phyloP scores from a whole-genome alignment of 2,797 vertebrate genomes.

The Tokudaia tokunoshimensis region DNA sequence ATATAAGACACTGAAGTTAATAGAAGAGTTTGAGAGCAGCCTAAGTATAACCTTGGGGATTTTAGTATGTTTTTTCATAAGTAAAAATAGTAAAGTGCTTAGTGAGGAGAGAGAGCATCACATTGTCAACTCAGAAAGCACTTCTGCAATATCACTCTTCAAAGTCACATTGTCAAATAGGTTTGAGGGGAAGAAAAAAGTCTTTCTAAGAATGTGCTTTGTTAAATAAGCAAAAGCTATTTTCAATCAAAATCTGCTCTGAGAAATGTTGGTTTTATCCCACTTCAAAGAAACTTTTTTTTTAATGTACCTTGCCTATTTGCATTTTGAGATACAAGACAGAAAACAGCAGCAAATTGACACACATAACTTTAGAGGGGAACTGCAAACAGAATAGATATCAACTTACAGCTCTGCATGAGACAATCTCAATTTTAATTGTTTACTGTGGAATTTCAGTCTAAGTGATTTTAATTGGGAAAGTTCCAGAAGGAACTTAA shows the following conservation, averaged over 20 bases:
- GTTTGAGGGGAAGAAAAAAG: not conserved
- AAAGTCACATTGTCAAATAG: slow-evolving; percentile 54
- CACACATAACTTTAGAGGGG: slow-evolving; percentile 39
- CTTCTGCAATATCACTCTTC: slow-evolving; percentile 47
- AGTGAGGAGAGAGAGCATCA: not conserved
- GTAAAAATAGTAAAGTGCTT: slow-evolving; percentile 65
- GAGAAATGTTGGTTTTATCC: slow-evolving; percentile 13
- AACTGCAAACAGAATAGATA: slow-evolving; percentile 64
- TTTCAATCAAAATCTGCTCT: slow-evolving; percentile 60
- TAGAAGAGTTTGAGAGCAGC: slow-evolving; percentile 44
- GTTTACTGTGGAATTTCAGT: slow-evolving; percentile 60
- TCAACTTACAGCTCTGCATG: slow-evolving; percentile 67
- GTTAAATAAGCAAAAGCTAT: slow-evolving; percentile 63
- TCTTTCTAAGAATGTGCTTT: slow-evolving; percentile 36
- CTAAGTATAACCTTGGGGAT: slow-evolving; percentile 61
- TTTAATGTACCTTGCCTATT: slow-evolving; percentile 39
- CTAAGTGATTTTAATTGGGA: slow-evolving; percentile 37
- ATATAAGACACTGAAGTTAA: slow-evolving; percentile 54
- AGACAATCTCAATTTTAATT: slow-evolving; percentile 63
- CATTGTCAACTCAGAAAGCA: slow-evolving; percentile 68
- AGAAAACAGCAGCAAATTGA: slow-evolving; percentile 55
- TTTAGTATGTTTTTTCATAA: slow-evolving; percentile 53
- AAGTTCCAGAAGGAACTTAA: slow-evolving; percentile 40
- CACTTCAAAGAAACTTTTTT: not conserved
- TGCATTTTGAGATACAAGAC: slow-evolving; percentile 64